Percentiles rank a stretch among this genome's conserved stretches.
These are phyloP conservation scores for Lithophane leautieri DNA, from an alignment of 2,888 invertebrate genomes.

Conservation along the genomic window DNA sequence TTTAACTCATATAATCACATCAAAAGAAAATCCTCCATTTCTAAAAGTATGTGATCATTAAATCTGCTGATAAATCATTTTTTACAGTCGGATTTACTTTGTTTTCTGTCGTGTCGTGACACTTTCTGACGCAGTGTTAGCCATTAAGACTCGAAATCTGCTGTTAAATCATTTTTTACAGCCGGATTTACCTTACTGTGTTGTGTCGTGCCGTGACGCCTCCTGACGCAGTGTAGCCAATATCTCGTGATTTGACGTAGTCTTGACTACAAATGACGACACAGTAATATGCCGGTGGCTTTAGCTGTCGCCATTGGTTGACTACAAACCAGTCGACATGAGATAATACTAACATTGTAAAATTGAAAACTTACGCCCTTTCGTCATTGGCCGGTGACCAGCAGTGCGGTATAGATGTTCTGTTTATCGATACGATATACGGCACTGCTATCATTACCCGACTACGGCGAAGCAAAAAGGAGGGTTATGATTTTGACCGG, in stretches of 20 bases:
- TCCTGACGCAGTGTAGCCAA: neutral
- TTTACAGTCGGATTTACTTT: no score
- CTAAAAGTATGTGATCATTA: neutral
- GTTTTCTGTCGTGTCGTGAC: neutral
- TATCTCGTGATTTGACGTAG: neutral
- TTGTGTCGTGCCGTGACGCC: neutral
- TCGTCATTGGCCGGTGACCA: no score
- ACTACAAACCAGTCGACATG: neutral
- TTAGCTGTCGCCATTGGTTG: neutral
- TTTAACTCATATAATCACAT: conserved; percentile 3
- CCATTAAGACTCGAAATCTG: no score
- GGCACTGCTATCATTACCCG: no score
- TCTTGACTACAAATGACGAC: neutral
- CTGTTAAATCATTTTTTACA: neutral
- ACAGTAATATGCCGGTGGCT: neutral
- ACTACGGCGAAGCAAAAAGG: no score
- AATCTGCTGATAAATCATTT: no score
- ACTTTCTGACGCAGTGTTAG: neutral
- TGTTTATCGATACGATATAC: no score
- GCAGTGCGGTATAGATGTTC: no score
- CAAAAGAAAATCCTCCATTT: no score
- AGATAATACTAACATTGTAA: neutral
- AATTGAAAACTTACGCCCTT: neutral
- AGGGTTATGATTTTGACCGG: no score
- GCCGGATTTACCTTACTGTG: neutral